Conservation (phyloP, 2,888 invertebrate genomes). For the Baronia brevicornis region DNA sequence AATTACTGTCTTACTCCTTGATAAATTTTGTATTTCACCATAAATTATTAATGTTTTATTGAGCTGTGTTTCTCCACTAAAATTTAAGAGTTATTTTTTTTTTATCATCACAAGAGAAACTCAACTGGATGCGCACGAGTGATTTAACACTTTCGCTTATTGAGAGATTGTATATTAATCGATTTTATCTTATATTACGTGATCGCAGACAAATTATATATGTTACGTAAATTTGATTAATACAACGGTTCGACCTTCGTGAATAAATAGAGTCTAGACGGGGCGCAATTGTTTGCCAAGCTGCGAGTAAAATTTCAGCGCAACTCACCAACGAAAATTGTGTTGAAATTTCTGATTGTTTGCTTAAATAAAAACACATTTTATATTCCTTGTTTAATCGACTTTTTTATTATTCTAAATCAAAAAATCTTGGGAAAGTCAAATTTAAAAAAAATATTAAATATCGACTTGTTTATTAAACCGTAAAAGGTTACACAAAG, state of each 20-base stretch:
- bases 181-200: slow-evolving; percentile 7
- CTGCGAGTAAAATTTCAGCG: slow-evolving; percentile 20
- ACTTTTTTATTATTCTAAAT: too few species aligned
- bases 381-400: too few species aligned
- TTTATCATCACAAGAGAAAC: slow-evolving; percentile 7
- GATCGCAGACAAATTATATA: slow-evolving; percentile 13
- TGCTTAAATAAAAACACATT: too few species aligned
- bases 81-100: slow-evolving; percentile 23
- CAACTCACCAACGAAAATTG: neutral
- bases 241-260: slow-evolving; percentile 32
- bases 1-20: too few species aligned
- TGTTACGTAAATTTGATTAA: slow-evolving; percentile 17
- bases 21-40: too few species aligned
- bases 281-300: slow-evolving; percentile 33
- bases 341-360: too few species aligned
- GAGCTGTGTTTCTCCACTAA: too few species aligned
- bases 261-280: slow-evolving; percentile 23
- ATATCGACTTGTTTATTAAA: too few species aligned
- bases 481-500: too few species aligned
- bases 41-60: too few species aligned
- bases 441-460: too few species aligned
- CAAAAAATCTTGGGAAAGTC: too few species aligned
- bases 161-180: slow-evolving; percentile 18
- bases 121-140: slow-evolving; percentile 58
- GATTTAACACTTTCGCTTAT: slow-evolving; percentile 53